Base-by-base conservation (phyloP, 2,113 vertebrate genomes). In the Grammomys surdaster region DNA sequence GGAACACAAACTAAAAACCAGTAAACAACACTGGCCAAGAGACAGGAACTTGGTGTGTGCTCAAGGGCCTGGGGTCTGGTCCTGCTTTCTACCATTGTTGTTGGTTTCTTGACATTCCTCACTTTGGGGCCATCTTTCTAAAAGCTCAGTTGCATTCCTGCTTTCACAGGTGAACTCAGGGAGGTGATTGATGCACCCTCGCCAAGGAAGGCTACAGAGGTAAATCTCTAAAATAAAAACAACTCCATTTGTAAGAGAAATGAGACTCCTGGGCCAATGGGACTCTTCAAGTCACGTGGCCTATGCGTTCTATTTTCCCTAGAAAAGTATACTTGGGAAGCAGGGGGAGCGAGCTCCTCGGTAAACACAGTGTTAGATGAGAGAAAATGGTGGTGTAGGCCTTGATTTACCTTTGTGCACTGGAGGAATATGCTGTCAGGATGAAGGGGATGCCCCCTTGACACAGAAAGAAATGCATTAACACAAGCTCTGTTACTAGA, bases 71-170 rank as follows among this genome's bases (percentile, higher is more conserved):
- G 87, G 20, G 26, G 28, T 89, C 46, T 75, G 51, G 72, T 19
- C 60, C 60, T 77, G 17, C 7, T 77, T 60, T 91, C 84, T 91
- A 69, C 46, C 89, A 60, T 82, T 90, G 95, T 78, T 95, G 54
- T 54, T 51, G 72, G 86, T 88, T 90, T 77, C 56, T 92, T 95
- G 96, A 28, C 63, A 94, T 93, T 90, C 89, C 54, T 92, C 84
- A 95, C 69, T 67, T 89, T 82, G 43, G 0, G 88, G 67, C 24
- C 58, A 95, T 94, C 77, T 95, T 80, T 89, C n/a, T 82, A 88
- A 60, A 46, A n/a, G n/a, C 19, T 94, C 76, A 51, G 14, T n/a
- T 65, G 26, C 24, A 85, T 70, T 63, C 70, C 75, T 63, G 84
- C 7, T 10, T 13, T 96, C 56, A 36, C 54, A 14, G 40, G 43